Conservation (phyloP, 1,140 invertebrate species). For the Drosophila ohnishii region DNA sequence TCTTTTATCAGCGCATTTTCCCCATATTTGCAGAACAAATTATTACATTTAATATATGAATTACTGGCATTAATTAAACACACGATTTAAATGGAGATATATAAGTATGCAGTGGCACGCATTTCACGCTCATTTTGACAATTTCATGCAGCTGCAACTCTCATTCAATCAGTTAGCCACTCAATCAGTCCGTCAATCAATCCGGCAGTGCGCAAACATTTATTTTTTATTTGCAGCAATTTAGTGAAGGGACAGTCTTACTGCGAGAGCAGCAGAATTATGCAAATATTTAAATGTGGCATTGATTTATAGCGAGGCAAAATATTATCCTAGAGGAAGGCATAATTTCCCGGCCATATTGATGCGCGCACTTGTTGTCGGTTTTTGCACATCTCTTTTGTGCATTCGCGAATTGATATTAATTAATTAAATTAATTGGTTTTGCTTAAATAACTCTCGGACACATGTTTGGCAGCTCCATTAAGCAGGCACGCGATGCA, state of each 20-base stretch:
- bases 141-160: constrained; percentile 53
- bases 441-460: constrained; percentile 42
- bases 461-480: constrained; percentile 44
- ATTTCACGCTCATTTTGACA: constrained; percentile 63
- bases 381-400: constrained; percentile 56
- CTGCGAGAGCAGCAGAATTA: constrained; percentile 47
- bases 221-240: constrained; percentile 48
- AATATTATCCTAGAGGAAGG: constrained; percentile 12
- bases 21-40: constrained; percentile 36
- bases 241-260: constrained; percentile 55
- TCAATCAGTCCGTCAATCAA: constrained; percentile 54
- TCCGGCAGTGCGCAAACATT: constrained; percentile 50
- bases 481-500: constrained; percentile 41
- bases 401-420: constrained; percentile 66
- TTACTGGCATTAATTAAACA: constrained; percentile 56
- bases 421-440: constrained; percentile 66
- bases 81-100: constrained; percentile 27
- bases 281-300: constrained; percentile 53
- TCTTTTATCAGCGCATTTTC: background rate
- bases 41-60: constrained; percentile 41
- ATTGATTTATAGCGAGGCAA: constrained; percentile 27
- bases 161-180: constrained; percentile 43
- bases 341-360: constrained; percentile 42
- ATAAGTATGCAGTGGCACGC: constrained; percentile 27
- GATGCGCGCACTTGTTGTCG: constrained; percentile 30